Evolutionary conservation across 2,797 vertebrate species (phyloP).

Genomic region (Synanceia verrucosa): DNA sequence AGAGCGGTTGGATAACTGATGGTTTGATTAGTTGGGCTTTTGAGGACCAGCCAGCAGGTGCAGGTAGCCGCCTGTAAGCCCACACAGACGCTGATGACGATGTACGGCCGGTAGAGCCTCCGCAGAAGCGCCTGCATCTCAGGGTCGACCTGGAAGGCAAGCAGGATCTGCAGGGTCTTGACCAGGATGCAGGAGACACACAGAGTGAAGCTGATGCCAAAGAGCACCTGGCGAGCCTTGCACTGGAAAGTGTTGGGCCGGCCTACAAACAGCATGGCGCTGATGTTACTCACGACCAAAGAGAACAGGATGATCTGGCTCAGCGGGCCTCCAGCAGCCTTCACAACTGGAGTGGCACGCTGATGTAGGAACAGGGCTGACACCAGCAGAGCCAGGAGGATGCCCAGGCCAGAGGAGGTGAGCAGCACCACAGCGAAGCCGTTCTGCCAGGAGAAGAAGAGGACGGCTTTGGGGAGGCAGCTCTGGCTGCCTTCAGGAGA

Average conservation of each 20-base stretch:
- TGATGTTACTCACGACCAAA: slow-evolving; percentile 86
- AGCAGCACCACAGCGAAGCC: slow-evolving; percentile 86
- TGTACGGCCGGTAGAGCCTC: slow-evolving; percentile 80
- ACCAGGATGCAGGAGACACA: slow-evolving; percentile 91
- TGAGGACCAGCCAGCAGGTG: slow-evolving; percentile 85
- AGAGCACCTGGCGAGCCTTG: slow-evolving; percentile 86
- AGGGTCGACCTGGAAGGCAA: slow-evolving; percentile 90
- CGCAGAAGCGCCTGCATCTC: slow-evolving; percentile 80
- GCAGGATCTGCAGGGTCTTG: slow-evolving; percentile 90
- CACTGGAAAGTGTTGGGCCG: slow-evolving; percentile 82
- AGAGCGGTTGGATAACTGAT: slow-evolving; percentile 69
- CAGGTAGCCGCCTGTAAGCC: slow-evolving; percentile 84
- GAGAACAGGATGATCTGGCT: slow-evolving; percentile 88
- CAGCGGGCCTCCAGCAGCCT: slow-evolving; percentile 85
- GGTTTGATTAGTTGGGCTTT: slow-evolving; percentile 74
- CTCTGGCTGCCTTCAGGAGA: slow-evolving; percentile 78
- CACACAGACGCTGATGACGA: slow-evolving; percentile 79
- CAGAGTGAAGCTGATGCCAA: slow-evolving; percentile 89
- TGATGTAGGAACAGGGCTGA: slow-evolving; percentile 85
- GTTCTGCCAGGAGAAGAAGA: slow-evolving; percentile 85
- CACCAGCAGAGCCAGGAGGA: slow-evolving; percentile 80
- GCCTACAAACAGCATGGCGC: slow-evolving; percentile 86
- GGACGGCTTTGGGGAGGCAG: slow-evolving; percentile 80
- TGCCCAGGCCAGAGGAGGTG: slow-evolving; percentile 78
- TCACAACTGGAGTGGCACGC: slow-evolving; percentile 86